Percentiles rank a stretch among this genome's conserved stretches.
Evolutionary conservation across 2,888 invertebrate genomes (phyloP).

Genomic region (Noctua fimbriata): DNA sequence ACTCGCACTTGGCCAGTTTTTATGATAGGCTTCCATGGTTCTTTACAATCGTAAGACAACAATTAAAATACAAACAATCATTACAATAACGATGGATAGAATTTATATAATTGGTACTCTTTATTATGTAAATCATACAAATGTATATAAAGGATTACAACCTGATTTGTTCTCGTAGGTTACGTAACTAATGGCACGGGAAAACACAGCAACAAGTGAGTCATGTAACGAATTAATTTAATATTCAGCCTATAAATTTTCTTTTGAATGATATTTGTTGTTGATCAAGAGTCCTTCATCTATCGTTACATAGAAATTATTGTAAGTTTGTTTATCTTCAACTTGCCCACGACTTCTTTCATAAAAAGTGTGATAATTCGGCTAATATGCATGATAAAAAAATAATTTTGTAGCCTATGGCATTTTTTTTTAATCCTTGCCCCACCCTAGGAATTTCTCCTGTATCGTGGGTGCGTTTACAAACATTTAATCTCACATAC

Average conservation of each 20-base stretch:
- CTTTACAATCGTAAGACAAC: neutral
- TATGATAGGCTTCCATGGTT: neutral
- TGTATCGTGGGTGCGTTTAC: too few species aligned
- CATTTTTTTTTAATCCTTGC: too few species aligned
- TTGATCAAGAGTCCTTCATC: constrained; percentile 1
- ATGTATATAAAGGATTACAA: too few species aligned
- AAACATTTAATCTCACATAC: too few species aligned
- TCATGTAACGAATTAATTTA: constrained; percentile 5
- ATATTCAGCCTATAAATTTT: neutral
- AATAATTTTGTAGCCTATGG: too few species aligned
- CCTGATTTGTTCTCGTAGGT: neutral
- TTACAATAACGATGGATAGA: neutral
- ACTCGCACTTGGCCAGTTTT: too few species aligned
- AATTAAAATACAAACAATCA: neutral
- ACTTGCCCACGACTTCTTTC: too few species aligned
- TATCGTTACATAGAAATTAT: neutral
- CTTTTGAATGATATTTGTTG: neutral
- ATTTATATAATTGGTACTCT: neutral
- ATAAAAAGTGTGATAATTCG: too few species aligned
- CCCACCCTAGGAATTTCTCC: too few species aligned
- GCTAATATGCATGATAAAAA: too few species aligned
- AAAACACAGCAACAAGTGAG: constrained; percentile 11
- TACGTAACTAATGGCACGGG: neutral
- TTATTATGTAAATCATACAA: neutral
- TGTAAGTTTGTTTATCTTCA: neutral